Percentiles rank a stretch among this genome's conserved stretches.
phyloP scores from a whole-genome alignment of 2,888 invertebrate species.

The Leucophora obtusa region DNA sequence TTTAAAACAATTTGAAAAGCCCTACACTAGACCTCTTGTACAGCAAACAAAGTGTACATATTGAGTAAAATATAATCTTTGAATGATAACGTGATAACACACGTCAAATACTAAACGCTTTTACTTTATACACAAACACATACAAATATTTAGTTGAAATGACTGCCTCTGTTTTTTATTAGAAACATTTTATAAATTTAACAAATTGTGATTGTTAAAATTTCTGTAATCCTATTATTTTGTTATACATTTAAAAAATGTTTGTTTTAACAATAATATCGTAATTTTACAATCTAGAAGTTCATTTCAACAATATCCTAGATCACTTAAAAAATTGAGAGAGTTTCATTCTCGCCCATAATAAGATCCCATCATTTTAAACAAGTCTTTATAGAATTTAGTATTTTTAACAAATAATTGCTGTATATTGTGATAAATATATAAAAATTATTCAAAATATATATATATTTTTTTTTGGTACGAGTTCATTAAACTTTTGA shows the following conservation, averaged over 20 bases:
- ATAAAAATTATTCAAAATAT: not conserved
- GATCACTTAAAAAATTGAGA: too few species aligned
- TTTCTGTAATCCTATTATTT: slow-evolving; percentile 19
- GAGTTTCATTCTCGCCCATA: slow-evolving; percentile 46
- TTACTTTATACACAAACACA: not conserved
- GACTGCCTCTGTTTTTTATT: not conserved
- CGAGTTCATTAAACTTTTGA: slow-evolving; percentile 38
- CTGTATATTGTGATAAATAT: not conserved
- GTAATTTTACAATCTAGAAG: not conserved
- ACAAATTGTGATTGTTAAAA: not conserved
- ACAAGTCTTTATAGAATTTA: slow-evolving; percentile 10
- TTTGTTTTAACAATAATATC: not conserved
- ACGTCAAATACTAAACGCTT: not conserved
- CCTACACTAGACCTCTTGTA: not conserved
- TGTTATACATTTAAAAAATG: not conserved
- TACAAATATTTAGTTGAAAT: not conserved
- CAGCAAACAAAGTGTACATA: not conserved
- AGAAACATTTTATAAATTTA: not conserved
- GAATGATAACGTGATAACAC: not conserved
- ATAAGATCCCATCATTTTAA: slow-evolving; percentile 15
- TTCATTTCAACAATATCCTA: not conserved
- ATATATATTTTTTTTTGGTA: slow-evolving; percentile 3
- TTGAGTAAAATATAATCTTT: not conserved
- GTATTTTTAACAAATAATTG: not conserved
- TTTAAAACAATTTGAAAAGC: not conserved